Evolutionary conservation across 2,888 invertebrate genomes (phyloP), one percentile per base, ranked within the genome.

Genomic region (Cephus pygmeus): DNA sequence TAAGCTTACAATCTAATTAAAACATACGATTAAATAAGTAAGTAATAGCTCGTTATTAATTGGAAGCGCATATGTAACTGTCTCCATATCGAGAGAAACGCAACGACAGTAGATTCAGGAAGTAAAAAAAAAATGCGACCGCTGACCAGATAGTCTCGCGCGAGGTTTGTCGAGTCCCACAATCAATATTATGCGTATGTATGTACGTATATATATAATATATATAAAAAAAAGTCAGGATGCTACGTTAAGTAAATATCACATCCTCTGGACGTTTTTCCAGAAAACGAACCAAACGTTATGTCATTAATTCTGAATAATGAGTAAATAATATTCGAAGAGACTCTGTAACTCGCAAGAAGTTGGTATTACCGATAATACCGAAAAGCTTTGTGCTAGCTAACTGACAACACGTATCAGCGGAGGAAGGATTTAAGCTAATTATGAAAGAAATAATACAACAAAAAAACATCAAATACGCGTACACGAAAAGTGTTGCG

Each of bases 1-100:
- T 80, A 35, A 85, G 85, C 85, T 85, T 85, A 87, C 83, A 78
- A 76, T 84, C 85, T 86, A 87, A 83, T 85, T 83, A 83, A 86
- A 82, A 83, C 77, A 80, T 84, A 85, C 83, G 81, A 79, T 83
- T 56, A 79, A 82, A 71, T 87, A 87, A 87, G 86, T 88, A 88
- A 87, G 83, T 81, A 78, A 69, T 82, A 79, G 82, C 73, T 78
- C 69, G 74, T 73, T 75, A 56, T 79, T 80, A 83, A 81, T 85
- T 85, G 83, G 84, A 85, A 86, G 87, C 85, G 85, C 85, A 80
- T 82, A 23, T 56, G 23, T 40, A 40, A 23, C 40, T 56, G 56
- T 56, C 56, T 56, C 23, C 56, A 56, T 56, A 23, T 56, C 23
- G 23, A 56, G 9, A 56, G 56, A 56, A 56, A 56, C 56, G 23